Base-by-base conservation (phyloP, 2,888 invertebrate genomes). In the Dynastes maya region DNA sequence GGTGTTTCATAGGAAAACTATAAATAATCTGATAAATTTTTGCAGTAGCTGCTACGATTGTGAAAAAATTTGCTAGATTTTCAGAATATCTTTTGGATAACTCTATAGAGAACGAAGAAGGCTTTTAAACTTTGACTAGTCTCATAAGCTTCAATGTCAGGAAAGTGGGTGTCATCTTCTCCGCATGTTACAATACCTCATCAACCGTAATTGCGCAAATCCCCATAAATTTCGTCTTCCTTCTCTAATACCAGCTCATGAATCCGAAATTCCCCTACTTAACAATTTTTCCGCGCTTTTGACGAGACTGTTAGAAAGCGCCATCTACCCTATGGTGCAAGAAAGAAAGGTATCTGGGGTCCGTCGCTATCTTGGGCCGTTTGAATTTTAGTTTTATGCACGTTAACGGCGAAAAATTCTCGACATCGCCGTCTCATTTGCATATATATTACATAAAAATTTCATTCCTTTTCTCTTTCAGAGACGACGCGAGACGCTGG, bases 381-480 rank as follows among this genome's bases (percentile, higher is more conserved):
- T 53, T 32, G 71, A 71, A 55, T 53, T 71, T 71, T 71, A 55
- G 71, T 53, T 71, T 71, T 37, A 71, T 53, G 16, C 32, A 45
- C 13, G 71, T 27, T 40, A 16, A 37, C 71, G 71, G 71, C 37
- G 71, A 71, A 71, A 71, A 71, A 71, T 71, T 45, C 45, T 11
- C 11, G 8, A 45, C 71, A 8, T 27, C 55, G 37, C 29, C 32
- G 37, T 58, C 71, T 55, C 22, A 71, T 71, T 71, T 71, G 71
- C 71, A 71, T 71, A 71, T 71, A 71, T 71, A 71, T 71, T 71
- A 58, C 55, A 55, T 71, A 71, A 71, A 71, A 71, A 71, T 71
- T 53, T 55, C 58, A 37, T 55, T 37, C 55, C 71, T 37, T 37
- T 71, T 37, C 16, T 45, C 45, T 45, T 45, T 45, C 45, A 8